Base-by-base conservation (phyloP, 2,888 invertebrate species). In the Argynnis bischoffii region DNA sequence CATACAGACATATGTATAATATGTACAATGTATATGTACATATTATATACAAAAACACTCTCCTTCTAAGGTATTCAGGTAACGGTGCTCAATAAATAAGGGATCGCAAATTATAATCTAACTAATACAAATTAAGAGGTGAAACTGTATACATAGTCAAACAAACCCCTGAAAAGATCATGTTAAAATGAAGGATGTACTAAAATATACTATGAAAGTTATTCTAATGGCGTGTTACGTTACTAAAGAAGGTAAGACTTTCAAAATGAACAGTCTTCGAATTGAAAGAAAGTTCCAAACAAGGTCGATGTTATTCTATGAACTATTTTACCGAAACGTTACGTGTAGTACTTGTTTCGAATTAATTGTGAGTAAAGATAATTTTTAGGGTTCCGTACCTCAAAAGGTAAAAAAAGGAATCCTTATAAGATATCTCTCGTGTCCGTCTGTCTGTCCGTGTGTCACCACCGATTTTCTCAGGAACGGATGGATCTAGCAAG, bases 171-270 rank as follows among this genome's bases (percentile, higher is more conserved):
- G 8, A 15, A 21, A 57, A 57, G 11, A 15, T 47, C 18, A 46
- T 57, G 21, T 21, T n/a, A 11, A 14, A 59, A 65, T 51, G n/a
- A 16, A 57, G 15, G 14, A 11, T 14, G 14, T 26, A 46, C 18
- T 31, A 6, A 35, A 21, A 46, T 16, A 65, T 21, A 53, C 46
- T 26, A 18, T 41, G 26, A 50, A 53, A 47, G 21, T 53, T 26
- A 57, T 53, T 57, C 53, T 53, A 31, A 46, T 53, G 26, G 46
- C 26, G 46, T 65, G 26, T 65, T 53, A 53, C 4, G 11, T 65
- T 57, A 53, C 46, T 46, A 16, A 15, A 56, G 56, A 56, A 35
- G 26, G 16, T 26, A 4, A 21, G 26, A n/a, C 5, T 26, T 14
- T n/a, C 18, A 46, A 15, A 57, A 26, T 21, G n/a, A 57, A 14